Evolutionary conservation across 2,797 vertebrate species (phyloP).

Genomic region (Gallirallus australis): DNA sequence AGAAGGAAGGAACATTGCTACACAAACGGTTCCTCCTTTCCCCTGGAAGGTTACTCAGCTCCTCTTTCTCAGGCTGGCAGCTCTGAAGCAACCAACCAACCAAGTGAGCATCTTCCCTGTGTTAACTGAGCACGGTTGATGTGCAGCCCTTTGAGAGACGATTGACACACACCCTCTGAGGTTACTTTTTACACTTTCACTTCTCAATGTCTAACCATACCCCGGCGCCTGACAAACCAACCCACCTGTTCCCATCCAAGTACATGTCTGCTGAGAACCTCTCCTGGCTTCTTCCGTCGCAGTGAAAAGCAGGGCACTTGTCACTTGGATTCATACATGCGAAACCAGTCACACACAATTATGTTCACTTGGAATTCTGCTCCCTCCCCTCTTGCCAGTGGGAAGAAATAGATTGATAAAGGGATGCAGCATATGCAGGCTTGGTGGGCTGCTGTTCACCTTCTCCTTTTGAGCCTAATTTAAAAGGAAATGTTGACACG

Average conservation of each 20-base stretch:
- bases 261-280: neutral
- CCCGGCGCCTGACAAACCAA: neutral
- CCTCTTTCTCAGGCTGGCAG: neutral
- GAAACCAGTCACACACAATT: neutral
- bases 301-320: neutral
- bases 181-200: neutral
- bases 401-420: neutral
- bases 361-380: neutral
- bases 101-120: neutral
- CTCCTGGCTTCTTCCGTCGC: neutral
- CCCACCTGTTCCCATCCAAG: neutral
- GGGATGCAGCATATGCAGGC: neutral
- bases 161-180: neutral
- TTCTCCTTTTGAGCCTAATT: neutral
- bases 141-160: neutral
- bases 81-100: neutral
- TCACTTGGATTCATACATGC: neutral
- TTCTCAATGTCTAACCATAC: neutral
- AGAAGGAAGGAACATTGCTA: neutral
- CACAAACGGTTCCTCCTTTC: neutral
- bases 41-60: neutral
- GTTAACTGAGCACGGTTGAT: neutral
- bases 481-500: neutral
- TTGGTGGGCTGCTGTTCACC: neutral
- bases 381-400: neutral